phyloP scores from a whole-genome alignment of 2,888 invertebrate species.

The Xylocampa areola region DNA sequence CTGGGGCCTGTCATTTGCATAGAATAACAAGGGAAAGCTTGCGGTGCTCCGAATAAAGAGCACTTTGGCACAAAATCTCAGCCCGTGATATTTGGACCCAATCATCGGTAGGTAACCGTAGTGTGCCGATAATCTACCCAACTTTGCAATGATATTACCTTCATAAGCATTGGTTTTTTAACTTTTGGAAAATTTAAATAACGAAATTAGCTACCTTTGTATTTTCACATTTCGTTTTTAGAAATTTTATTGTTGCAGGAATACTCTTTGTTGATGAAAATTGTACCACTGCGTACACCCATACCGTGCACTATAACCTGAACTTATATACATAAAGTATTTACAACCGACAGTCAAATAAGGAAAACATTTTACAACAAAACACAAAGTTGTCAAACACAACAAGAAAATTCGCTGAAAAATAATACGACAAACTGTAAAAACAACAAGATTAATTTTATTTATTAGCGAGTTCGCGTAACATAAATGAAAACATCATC shows the following conservation, averaged over 20 bases:
- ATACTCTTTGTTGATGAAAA: slow-evolving; percentile 21
- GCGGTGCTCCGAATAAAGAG: slow-evolving; percentile 74
- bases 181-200: slow-evolving; percentile 59
- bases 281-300: background rate
- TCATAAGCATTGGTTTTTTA: slow-evolving; percentile 55
- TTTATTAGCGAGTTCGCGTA: slow-evolving; percentile 49
- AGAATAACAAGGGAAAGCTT: slow-evolving; percentile 85
- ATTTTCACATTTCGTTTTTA: slow-evolving; percentile 43
- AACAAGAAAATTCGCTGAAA: slow-evolving; percentile 39
- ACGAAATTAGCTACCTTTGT: slow-evolving; percentile 50
- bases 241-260: slow-evolving; percentile 18
- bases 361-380: slow-evolving; percentile 28
- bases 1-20: slow-evolving; percentile 83
- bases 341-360: slow-evolving; percentile 17
- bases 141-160: slow-evolving; percentile 57
- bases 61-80: slow-evolving; percentile 69
- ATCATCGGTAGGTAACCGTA: slow-evolving; percentile 67
- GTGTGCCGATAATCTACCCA: slow-evolving; percentile 60
- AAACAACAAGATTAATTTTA: slow-evolving; percentile 57
- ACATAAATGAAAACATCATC: slow-evolving; percentile 58
- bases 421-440: slow-evolving; percentile 46
- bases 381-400: slow-evolving; percentile 26
- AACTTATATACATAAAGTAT: slow-evolving; percentile 3
- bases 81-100: slow-evolving; percentile 72
- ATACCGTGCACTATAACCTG: background rate